phyloP scores from a whole-genome alignment of 2,113 vertebrate species.

The Cranoglanis bouderius region DNA sequence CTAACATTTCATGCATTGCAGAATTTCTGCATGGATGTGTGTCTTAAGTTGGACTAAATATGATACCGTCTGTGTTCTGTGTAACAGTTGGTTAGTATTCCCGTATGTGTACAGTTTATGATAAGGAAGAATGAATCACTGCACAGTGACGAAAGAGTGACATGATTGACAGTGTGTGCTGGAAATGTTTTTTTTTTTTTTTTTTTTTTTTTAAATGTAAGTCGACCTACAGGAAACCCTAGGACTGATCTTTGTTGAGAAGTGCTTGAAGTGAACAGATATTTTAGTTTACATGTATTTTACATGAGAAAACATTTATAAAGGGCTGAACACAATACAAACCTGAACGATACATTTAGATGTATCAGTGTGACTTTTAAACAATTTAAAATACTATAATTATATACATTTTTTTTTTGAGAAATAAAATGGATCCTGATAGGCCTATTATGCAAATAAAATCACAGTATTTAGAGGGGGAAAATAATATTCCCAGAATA shows the following conservation, averaged over 20 bases:
- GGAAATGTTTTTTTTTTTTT: neutral
- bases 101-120: neutral
- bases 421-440: neutral
- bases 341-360: too few species aligned
- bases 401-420: too few species aligned
- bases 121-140: neutral
- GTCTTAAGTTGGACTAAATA: neutral
- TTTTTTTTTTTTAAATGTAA: neutral
- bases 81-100: neutral
- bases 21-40: neutral
- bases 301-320: too few species aligned
- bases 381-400: neutral
- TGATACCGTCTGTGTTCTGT: neutral
- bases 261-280: neutral
- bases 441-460: neutral
- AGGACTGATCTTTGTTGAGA: too few species aligned
- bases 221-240: neutral
- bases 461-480: neutral
- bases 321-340: neutral
- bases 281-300: neutral
- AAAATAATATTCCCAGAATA: too few species aligned
- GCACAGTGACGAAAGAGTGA: neutral
- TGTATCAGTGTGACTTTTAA: too few species aligned
- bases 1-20: too few species aligned
- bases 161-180: neutral